Evolutionary conservation across 2,888 invertebrate species (phyloP).

Genomic region (Drosophila monieri): DNA sequence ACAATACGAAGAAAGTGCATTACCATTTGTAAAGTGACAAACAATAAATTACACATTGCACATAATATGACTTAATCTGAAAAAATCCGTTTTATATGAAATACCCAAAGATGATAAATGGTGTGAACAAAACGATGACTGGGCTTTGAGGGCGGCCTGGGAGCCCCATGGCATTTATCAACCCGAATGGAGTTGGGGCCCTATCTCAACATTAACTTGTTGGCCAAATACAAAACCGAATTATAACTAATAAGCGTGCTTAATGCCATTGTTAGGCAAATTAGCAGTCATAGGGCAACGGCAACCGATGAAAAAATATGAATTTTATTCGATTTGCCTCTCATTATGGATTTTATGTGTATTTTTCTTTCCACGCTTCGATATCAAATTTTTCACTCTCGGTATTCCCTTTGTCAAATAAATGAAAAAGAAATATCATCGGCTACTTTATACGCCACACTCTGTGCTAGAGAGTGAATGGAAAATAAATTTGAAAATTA

Average conservation of each 20-base stretch:
- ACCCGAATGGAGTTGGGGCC: slow-evolving; percentile 7
- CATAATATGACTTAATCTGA: slow-evolving; percentile 24
- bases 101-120: slow-evolving; percentile 48
- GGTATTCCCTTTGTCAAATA: slow-evolving; percentile 25
- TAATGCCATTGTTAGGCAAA: slow-evolving; percentile 69
- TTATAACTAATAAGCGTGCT: slow-evolving; percentile 66
- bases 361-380: slow-evolving; percentile 13
- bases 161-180: slow-evolving; percentile 54
- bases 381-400: slow-evolving; percentile 33
- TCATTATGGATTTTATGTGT: slow-evolving; percentile 22
- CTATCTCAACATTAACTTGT: slow-evolving; percentile 41
- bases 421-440: slow-evolving; percentile 36
- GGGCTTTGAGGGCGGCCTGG: slow-evolving; percentile 18
- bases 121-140: slow-evolving; percentile 57
- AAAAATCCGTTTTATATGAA: slow-evolving; percentile 24
- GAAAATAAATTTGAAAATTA: slow-evolving; percentile 72
- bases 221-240: slow-evolving; percentile 59
- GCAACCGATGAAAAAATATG: slow-evolving; percentile 30
- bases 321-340: slow-evolving; percentile 30
- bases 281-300: slow-evolving; percentile 42
- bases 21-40: slow-evolving; percentile 26
- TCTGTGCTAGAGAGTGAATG: slow-evolving; percentile 32
- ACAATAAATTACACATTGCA: slow-evolving; percentile 30
- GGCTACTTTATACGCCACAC: slow-evolving; percentile 40
- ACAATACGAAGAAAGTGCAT: slow-evolving; percentile 37